A percentile compares a stretch with the other conserved stretches of the same genome.
Evolutionary conservation across 2,888 invertebrate species (phyloP).

Genomic region (Xylophagus ater): DNA sequence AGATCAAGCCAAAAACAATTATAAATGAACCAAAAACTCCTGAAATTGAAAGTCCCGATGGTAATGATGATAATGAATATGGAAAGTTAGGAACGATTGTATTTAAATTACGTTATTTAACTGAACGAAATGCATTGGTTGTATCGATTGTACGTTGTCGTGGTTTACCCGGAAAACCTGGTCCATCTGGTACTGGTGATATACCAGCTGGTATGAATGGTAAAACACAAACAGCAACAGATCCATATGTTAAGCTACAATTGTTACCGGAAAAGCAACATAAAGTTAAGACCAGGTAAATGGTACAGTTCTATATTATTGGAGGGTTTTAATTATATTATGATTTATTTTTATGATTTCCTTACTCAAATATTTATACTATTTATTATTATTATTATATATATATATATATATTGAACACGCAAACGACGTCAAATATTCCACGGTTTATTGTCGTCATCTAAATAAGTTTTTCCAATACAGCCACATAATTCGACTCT

Average conservation of each 20-base stretch:
- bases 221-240: conserved; percentile 43
- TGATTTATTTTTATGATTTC: conserved; percentile 6
- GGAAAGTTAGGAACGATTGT: conserved; percentile 76
- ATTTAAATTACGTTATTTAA: conserved; percentile 81
- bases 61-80: conserved; percentile 43
- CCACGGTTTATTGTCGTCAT: too few relatives aligned
- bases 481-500: too few relatives aligned
- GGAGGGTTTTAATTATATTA: conserved; percentile 1
- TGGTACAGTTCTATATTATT: neutral
- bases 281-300: conserved; percentile 78
- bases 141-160: conserved; percentile 87
- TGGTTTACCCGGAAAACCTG: conserved; percentile 57
- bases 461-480: too few relatives aligned
- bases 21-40: conserved; percentile 21
- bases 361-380: neutral
- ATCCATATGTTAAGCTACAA: conserved; percentile 97
- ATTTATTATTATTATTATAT: too few relatives aligned
- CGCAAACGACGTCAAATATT: too few relatives aligned
- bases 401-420: too few relatives aligned
- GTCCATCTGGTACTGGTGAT: conserved; percentile 45
- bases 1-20: conserved; percentile 24
- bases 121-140: conserved; percentile 80
- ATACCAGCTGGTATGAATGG: conserved; percentile 37
- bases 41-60: conserved; percentile 23
- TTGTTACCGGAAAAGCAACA: conserved; percentile 95